Evolutionary conservation across 2,113 vertebrate species (phyloP), one percentile per base, ranked within the genome.

Genomic region (Channa maculata): DNA sequence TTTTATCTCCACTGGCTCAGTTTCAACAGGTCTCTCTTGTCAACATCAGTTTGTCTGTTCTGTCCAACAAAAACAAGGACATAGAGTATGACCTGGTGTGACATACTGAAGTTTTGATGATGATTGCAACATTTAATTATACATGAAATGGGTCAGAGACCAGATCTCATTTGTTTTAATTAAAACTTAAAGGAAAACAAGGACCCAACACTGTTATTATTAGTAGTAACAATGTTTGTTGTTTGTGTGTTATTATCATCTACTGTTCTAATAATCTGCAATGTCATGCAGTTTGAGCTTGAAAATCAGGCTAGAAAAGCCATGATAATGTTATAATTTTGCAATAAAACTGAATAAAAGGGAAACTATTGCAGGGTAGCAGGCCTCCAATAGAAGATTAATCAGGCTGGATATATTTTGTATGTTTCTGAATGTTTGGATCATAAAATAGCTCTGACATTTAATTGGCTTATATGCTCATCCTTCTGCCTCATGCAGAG

Each of bases 321-420:
- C 45, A 36, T 1, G 15, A 4, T 8, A 3, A 15, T 60, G 9
- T 0, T 2, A n/a, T 15, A 24, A 4, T 69, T 61, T 9, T 3
- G 12, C 8, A 78, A 82, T 15, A 67, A 52, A 4, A 75, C 2
- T 6, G 15, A 6, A 59, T 71, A 58, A 65, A 65, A 67, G 48
- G n/a, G 45, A 64, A 8, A 6, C 8, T 24, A 24, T 24, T 24
- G 24, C 45, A n/a, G 8, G n/a, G 46, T 39, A n/a, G 14, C 37
- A 41, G 3, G 2, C 0, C 24, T 41, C 4, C n/a, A 52, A 15
- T 5, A 39, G 51, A 7, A 50, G 8, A 3, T 14, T 67, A 38
- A 68, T 15, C 50, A 71, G 76, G 41, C 61, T 5, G 10, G 55
- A n/a, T 2, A n/a, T 43, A 12, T 49, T 46, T 5, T 49, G 39